A percentile compares a stretch with the other conserved stretches of the same genome.
Conservation (phyloP, 1,140 invertebrate genomes). For the Centruroides sculpturatus region DNA sequence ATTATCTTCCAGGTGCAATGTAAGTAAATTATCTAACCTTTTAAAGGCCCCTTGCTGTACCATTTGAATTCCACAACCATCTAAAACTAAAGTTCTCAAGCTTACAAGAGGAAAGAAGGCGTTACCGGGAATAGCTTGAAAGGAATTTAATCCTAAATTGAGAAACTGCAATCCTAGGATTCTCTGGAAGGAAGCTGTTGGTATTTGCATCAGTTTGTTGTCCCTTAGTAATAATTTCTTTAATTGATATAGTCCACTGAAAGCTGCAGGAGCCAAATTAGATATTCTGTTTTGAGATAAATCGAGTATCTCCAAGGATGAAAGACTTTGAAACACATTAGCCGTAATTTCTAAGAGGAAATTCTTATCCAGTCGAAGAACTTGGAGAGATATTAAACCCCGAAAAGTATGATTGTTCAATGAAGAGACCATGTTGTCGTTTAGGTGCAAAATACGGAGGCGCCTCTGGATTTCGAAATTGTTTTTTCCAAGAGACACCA, state of each 20-base stretch:
- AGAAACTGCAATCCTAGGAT: constrained; percentile 42
- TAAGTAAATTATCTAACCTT: constrained; percentile 53
- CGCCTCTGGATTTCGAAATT: constrained; percentile 61
- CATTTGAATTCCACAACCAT: constrained; percentile 57
- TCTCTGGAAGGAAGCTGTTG: constrained; percentile 47
- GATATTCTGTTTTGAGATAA: constrained; percentile 72
- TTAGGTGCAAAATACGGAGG: constrained; percentile 35
- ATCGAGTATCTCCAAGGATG: constrained; percentile 66
- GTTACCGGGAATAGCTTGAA: constrained; percentile 41
- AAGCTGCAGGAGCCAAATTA: constrained; percentile 57
- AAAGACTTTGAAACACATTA: constrained; percentile 55
- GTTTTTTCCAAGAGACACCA: constrained; percentile 47
- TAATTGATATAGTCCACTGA: constrained; percentile 55
- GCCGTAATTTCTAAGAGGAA: constrained; percentile 59
- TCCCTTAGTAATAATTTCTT: constrained; percentile 67
- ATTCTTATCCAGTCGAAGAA: constrained; percentile 62
- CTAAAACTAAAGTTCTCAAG: constrained; percentile 57
- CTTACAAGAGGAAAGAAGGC: constrained; percentile 44
- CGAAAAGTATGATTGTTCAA: constrained; percentile 57
- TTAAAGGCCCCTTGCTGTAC: constrained; percentile 57
- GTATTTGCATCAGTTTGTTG: constrained; percentile 51
- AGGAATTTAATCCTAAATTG: constrained; percentile 65
- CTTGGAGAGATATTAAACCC: constrained; percentile 46
- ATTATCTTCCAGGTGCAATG: constrained; percentile 62
- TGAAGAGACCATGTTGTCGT: constrained; percentile 13